Evolutionary conservation across 2,888 invertebrate genomes (phyloP).

Genomic region (Loripinus fragilis): DNA sequence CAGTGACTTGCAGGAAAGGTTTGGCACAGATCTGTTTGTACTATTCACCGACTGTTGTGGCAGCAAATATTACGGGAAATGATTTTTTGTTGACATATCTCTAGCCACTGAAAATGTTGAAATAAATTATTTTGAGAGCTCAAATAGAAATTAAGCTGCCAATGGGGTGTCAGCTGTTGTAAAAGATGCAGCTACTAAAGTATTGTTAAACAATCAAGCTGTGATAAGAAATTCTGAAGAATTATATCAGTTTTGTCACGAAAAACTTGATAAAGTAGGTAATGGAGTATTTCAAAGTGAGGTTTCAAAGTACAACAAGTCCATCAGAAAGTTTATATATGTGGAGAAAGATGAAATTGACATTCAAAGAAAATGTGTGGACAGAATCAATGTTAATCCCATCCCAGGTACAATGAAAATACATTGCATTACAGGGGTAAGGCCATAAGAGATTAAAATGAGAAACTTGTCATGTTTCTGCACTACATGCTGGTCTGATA

Average conservation of each 20-base stretch:
- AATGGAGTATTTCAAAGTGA: conserved; percentile 26
- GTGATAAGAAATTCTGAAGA: conserved; percentile 25
- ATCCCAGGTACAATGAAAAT: conserved; percentile 15
- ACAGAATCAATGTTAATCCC: conserved; percentile 9
- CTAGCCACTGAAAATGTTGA: conserved; percentile 10
- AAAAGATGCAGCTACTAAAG: conserved; percentile 26
- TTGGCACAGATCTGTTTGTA: conserved; percentile 23
- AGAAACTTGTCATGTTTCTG: conserved; percentile 10
- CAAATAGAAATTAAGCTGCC: conserved; percentile 5
- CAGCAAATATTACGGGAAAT: neutral
- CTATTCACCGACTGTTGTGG: conserved; percentile 20
- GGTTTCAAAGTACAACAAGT: conserved; percentile 16
- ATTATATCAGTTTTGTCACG: conserved; percentile 27
- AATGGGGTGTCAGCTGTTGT: conserved; percentile 24
- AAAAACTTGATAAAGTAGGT: conserved; percentile 24
- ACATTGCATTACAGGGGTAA: conserved; percentile 1
- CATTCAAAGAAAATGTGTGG: neutral
- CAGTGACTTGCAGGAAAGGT: neutral
- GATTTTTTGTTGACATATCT: conserved; percentile 13
- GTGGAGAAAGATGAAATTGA: conserved; percentile 12
- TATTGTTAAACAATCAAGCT: conserved; percentile 17
- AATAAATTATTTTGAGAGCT: conserved; percentile 12
- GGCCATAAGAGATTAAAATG: conserved; percentile 1
- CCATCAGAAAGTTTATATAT: conserved; percentile 16
- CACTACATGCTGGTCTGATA: neutral